Percentiles rank a stretch among this genome's conserved stretches.
phyloP scores from a whole-genome alignment of 2,113 vertebrate genomes.

The Mus pahari region DNA sequence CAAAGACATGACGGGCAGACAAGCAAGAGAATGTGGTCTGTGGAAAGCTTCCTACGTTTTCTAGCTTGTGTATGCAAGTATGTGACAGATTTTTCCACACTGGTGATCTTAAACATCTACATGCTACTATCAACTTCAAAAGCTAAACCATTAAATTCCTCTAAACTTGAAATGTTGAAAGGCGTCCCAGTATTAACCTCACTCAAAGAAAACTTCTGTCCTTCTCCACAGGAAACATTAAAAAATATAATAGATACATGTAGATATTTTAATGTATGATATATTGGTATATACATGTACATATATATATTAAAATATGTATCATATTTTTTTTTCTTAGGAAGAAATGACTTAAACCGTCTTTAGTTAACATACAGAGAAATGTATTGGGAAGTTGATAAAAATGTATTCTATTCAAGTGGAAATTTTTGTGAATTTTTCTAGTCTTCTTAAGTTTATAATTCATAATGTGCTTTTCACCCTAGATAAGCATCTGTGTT shows the following conservation, averaged over 20 bases:
- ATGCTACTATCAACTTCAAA: background rate
- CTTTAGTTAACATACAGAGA: background rate
- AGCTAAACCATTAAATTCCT: slow-evolving; percentile 38
- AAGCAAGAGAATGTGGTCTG: background rate
- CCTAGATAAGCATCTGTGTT: background rate
- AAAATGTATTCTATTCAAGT: background rate
- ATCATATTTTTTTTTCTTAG: background rate
- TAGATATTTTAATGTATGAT: no score
- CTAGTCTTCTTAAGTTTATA: background rate
- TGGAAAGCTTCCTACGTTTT: background rate
- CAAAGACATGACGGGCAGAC: background rate
- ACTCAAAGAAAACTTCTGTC: slow-evolving; percentile 23
- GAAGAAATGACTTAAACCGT: slow-evolving; percentile 25
- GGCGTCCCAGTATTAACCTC: background rate
- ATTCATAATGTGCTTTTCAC: background rate
- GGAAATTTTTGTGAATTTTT: background rate
- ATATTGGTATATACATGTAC: no score
- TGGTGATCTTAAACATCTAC: background rate
- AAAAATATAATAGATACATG: background rate
- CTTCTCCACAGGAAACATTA: background rate
- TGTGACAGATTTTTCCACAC: background rate
- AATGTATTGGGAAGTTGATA: background rate
- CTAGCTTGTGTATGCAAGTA: background rate
- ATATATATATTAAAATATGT: no score
- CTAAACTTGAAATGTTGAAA: background rate